These are phyloP conservation scores for Dilophus febrilis DNA, from an alignment of 2,888 invertebrate genomes.

Conservation along the genomic window DNA sequence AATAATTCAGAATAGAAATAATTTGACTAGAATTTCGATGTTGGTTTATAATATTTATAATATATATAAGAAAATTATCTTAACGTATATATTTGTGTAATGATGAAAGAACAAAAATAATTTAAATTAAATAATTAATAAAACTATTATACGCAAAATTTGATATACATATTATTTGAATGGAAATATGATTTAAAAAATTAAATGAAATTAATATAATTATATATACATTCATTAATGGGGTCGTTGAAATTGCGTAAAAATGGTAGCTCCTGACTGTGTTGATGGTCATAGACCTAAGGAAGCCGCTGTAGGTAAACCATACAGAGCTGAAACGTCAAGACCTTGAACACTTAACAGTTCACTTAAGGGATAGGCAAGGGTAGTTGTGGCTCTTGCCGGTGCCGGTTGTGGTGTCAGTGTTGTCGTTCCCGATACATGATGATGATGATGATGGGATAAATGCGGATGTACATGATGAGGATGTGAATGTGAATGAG, in stretches of 20 bases:
- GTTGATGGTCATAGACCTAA: conserved; percentile 50
- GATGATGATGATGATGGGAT: conserved; percentile 28
- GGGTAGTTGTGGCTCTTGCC: conserved; percentile 34
- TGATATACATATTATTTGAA: too few relatives aligned
- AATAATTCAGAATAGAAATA: too few relatives aligned
- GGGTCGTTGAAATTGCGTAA: conserved; percentile 22
- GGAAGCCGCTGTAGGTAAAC: conserved; percentile 48
- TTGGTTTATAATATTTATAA: too few relatives aligned
- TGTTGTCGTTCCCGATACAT: conserved; percentile 27
- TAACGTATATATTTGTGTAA: too few relatives aligned
- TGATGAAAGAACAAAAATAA: too few relatives aligned
- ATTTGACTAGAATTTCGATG: too few relatives aligned
- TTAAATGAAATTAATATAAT: too few relatives aligned
- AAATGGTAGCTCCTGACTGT: conserved; percentile 25
- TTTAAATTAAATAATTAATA: too few relatives aligned
- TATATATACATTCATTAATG: too few relatives aligned
- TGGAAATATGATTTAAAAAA: too few relatives aligned
- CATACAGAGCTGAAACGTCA: conserved; percentile 51
- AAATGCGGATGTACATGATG: conserved; percentile 17
- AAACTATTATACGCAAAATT: too few relatives aligned
- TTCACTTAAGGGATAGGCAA: conserved; percentile 52
- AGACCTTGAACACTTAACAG: conserved; percentile 52
- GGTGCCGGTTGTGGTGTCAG: conserved; percentile 28
- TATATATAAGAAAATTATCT: too few relatives aligned
- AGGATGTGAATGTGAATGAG: conserved; percentile 22